A percentile compares a stretch with the other conserved stretches of the same genome.
Conservation (phyloP, 2,797 vertebrate species). For the Thaleichthys pacificus region DNA sequence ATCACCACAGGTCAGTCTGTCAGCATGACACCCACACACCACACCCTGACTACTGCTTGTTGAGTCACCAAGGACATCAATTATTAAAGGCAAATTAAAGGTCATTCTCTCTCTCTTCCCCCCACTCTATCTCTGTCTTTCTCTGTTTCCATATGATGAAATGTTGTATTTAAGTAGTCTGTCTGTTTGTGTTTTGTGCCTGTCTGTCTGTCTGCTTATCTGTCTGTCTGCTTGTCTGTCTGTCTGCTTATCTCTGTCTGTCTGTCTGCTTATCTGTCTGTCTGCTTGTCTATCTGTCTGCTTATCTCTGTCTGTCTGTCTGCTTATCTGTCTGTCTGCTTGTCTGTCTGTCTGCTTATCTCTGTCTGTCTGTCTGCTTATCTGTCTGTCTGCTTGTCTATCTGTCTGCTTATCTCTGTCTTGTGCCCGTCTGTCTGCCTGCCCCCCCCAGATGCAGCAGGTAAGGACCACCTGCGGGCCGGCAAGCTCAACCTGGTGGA, state of each 20-base stretch:
- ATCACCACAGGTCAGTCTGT: too few relatives aligned
- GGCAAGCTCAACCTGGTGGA: conserved; percentile 91
- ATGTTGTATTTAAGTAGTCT: too few relatives aligned
- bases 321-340: background rate
- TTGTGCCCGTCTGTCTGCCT: background rate
- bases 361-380: too few relatives aligned
- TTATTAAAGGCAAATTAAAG: background rate
- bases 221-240: background rate
- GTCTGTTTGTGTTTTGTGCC: background rate
- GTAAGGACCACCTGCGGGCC: conserved; percentile 82
- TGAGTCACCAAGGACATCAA: background rate
- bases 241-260: background rate
- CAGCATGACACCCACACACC: too few relatives aligned
- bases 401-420: background rate
- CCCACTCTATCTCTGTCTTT: background rate
- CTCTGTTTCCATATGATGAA: background rate
- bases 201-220: background rate
- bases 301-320: background rate
- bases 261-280: background rate
- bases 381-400: background rate
- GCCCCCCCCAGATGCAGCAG: conserved; percentile 60
- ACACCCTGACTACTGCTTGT: too few relatives aligned
- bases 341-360: background rate
- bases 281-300: background rate
- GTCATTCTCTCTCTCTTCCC: background rate